Evolutionary conservation across 2,888 invertebrate genomes (phyloP).

Genomic region (Drosophila dives): DNA sequence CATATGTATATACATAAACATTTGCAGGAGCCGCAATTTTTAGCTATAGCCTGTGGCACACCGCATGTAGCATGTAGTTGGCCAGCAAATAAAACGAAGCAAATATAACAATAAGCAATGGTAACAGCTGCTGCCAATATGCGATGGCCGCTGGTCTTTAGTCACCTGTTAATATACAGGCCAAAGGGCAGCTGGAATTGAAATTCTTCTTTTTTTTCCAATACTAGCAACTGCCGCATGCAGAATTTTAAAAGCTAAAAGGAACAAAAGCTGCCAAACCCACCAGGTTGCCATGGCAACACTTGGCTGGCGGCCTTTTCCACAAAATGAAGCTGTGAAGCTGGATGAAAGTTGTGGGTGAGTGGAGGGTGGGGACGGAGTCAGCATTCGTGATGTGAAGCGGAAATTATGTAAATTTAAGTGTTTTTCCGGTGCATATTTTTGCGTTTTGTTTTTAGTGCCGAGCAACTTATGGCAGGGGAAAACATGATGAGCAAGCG

Average conservation of each 20-base stretch:
- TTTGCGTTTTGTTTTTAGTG: constrained; percentile 58
- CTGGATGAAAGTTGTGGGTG: not conserved
- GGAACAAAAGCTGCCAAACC: constrained; percentile 26
- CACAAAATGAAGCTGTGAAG: constrained; percentile 7
- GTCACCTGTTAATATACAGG: constrained; percentile 61
- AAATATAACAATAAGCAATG: constrained; percentile 40
- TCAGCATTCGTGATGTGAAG: constrained; percentile 53
- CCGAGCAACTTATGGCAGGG: constrained; percentile 61
- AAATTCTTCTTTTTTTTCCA: constrained; percentile 20
- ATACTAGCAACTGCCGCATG: constrained; percentile 44
- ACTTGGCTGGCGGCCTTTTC: constrained; percentile 39
- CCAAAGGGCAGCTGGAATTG: constrained; percentile 41
- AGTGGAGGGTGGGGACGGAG: not conserved
- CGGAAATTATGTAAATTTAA: constrained; percentile 78
- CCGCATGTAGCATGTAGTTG: constrained; percentile 35
- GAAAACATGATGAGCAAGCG: constrained; percentile 71
- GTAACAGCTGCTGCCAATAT: constrained; percentile 26
- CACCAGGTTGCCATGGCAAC: constrained; percentile 21
- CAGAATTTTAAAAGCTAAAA: constrained; percentile 52
- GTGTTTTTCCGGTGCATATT: constrained; percentile 64
- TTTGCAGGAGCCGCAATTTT: constrained; percentile 39
- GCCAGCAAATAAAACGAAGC: constrained; percentile 20
- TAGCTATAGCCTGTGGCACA: constrained; percentile 27
- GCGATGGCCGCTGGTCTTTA: constrained; percentile 48
- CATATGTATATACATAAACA: constrained; percentile 34